Conservation (phyloP, 2,113 vertebrate genomes). For the Symphodus melops region DNA sequence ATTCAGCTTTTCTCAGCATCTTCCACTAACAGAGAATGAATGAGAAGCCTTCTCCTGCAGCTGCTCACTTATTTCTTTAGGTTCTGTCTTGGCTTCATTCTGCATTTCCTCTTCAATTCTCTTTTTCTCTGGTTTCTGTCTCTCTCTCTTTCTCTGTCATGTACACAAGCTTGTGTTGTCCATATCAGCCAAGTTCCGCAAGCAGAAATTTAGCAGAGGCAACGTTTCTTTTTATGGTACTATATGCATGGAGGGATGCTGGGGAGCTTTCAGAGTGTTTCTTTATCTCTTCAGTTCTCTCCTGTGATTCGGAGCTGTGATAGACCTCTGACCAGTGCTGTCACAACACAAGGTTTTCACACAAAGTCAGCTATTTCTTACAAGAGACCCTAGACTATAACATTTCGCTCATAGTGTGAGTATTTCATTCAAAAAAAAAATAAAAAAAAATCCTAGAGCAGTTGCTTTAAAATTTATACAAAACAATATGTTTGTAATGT, state of each 20-base stretch:
- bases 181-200: constrained; percentile 5
- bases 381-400: too few species aligned
- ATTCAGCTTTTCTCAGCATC: constrained; percentile 34
- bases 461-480: too few species aligned
- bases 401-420: too few species aligned
- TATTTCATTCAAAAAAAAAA: too few species aligned
- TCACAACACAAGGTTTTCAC: too few species aligned
- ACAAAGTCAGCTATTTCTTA: too few species aligned
- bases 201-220: constrained; percentile 23
- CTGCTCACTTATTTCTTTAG: constrained; percentile 53
- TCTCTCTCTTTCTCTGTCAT: constrained; percentile 5
- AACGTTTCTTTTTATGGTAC: neutral
- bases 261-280: neutral
- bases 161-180: neutral
- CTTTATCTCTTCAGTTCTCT: neutral
- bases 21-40: constrained; percentile 33
- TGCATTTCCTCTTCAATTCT: constrained; percentile 36
- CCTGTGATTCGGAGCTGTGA: neutral
- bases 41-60: constrained; percentile 55
- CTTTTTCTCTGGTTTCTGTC: neutral
- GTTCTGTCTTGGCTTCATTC: constrained; percentile 14
- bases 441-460: too few species aligned
- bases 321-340: constrained; percentile 1
- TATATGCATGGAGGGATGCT: neutral
- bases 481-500: too few species aligned